These are phyloP conservation scores for Penaeus vannamei DNA, from an alignment of 1,140 invertebrate genomes.

Conservation along the genomic window DNA sequence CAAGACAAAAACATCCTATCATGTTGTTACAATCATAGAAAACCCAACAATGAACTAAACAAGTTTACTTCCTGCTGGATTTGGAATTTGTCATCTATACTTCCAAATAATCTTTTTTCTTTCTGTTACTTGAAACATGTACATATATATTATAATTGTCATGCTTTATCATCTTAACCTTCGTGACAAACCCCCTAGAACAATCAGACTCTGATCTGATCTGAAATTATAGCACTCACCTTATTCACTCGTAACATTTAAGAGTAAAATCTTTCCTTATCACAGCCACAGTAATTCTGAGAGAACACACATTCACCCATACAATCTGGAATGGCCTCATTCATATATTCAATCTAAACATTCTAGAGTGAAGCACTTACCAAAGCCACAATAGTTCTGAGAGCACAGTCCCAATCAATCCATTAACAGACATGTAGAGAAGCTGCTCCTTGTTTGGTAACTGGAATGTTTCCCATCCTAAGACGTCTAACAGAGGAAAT, in stretches of 20 bases:
- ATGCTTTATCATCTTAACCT: no score
- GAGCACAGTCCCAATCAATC: constrained; percentile 88
- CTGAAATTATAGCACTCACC: no score
- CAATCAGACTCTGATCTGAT: no score
- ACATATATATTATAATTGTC: no score
- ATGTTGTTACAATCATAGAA: neutral
- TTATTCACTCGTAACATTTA: no score
- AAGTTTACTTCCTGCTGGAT: no score
- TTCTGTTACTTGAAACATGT: no score
- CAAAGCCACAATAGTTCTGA: constrained; percentile 91
- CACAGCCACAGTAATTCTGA: no score
- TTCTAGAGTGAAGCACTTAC: constrained; percentile 75
- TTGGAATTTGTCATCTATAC: no score
- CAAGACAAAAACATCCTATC: neutral
- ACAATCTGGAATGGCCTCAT: neutral
- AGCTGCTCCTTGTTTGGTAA: constrained; percentile 86
- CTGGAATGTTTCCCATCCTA: constrained; percentile 83
- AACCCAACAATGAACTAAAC: neutral
- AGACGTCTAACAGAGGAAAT: constrained; percentile 87
- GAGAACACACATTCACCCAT: neutral
- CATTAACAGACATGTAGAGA: constrained; percentile 85
- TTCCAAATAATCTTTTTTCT: no score
- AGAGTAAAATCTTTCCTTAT: no score
- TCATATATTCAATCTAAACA: neutral
- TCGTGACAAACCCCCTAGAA: no score